phyloP scores from a whole-genome alignment of 2,797 vertebrate species.

The Scolopax bukidnonensis region DNA sequence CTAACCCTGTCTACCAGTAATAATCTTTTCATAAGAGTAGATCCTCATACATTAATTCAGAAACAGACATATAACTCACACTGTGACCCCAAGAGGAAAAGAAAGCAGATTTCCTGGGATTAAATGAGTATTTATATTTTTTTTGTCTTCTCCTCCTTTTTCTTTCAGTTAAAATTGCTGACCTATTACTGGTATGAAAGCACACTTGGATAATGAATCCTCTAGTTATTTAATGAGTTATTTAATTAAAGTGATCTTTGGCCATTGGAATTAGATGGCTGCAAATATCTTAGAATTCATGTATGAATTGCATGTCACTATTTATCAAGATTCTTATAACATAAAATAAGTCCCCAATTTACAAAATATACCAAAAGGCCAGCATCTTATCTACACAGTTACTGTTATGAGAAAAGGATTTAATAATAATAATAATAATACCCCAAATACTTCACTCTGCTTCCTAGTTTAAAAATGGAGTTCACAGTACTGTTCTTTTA shows the following conservation, averaged over 20 bases:
- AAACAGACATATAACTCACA: background rate
- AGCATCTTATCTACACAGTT: background rate
- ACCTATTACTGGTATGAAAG: background rate
- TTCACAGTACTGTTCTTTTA: too few relatives aligned
- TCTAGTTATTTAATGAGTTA: background rate
- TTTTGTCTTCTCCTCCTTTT: background rate
- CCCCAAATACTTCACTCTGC: background rate
- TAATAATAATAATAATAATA: background rate
- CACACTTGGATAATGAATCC: background rate
- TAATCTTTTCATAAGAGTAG: background rate
- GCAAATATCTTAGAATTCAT: background rate
- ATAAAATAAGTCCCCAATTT: background rate
- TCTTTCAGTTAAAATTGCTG: background rate
- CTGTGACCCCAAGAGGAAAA: background rate
- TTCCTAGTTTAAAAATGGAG: background rate
- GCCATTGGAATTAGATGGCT: background rate
- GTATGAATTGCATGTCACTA: background rate
- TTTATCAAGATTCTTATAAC: background rate
- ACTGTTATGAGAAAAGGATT: background rate
- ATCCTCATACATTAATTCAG: background rate
- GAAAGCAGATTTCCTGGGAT: background rate
- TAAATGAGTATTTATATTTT: background rate
- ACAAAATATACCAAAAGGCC: background rate
- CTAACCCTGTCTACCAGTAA: background rate
- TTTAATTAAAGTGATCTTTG: background rate